Evolutionary conservation across 2,797 vertebrate species (phyloP).

Genomic region (Phrynocephalus forsythii): DNA sequence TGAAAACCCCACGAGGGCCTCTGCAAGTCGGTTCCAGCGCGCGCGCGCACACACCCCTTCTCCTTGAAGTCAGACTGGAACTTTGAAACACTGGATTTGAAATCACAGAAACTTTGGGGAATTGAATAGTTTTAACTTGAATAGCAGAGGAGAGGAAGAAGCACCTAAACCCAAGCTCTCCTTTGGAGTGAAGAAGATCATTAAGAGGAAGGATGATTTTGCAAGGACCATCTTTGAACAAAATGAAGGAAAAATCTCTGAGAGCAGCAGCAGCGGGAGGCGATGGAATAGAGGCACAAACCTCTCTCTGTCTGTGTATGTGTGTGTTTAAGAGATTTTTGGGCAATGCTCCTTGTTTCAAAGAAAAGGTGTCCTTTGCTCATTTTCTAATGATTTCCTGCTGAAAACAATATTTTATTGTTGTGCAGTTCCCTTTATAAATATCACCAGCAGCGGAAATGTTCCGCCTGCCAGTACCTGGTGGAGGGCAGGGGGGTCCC

Average conservation of each 20-base stretch:
- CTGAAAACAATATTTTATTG: constrained; percentile 8
- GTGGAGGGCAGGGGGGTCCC: background rate
- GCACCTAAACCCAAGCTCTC: background rate
- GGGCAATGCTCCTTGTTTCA: background rate
- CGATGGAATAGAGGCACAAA: no score
- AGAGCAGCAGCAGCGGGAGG: background rate
- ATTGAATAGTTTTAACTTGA: background rate
- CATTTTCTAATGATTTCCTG: background rate
- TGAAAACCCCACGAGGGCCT: no score
- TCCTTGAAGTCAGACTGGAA: no score
- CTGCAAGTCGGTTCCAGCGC: no score
- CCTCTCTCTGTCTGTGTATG: no score
- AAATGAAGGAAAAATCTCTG: background rate
- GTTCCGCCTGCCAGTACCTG: no score
- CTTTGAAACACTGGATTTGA: no score
- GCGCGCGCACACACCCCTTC: no score
- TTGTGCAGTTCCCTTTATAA: background rate
- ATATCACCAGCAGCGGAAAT: background rate
- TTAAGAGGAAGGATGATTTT: background rate
- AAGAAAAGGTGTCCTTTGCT: background rate
- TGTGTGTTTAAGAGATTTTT: no score
- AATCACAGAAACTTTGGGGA: background rate
- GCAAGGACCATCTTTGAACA: background rate
- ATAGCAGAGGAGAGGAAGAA: background rate
- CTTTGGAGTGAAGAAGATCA: background rate